Conservation (phyloP, 2,797 vertebrate species). For the Sphenopsis melanotis region DNA sequence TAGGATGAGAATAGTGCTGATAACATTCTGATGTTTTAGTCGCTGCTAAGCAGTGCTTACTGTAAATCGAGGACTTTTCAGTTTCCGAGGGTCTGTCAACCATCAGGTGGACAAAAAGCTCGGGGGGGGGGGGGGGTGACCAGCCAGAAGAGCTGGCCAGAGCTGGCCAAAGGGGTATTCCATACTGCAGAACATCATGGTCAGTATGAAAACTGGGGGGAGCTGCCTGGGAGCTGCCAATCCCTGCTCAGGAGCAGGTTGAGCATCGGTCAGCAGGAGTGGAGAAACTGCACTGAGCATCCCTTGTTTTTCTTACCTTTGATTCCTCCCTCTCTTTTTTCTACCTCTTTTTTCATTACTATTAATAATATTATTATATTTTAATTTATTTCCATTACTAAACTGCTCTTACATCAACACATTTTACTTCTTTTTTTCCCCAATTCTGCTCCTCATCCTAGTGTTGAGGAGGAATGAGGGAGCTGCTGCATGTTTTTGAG, state of each 20-base stretch:
- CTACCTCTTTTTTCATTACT: background rate
- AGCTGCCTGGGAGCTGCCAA: background rate
- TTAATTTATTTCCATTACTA: background rate
- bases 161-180: background rate
- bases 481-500: background rate
- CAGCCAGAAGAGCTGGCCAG: background rate
- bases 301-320: background rate
- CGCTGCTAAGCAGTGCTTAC: background rate
- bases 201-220: background rate
- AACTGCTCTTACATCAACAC: background rate
- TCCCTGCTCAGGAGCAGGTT: background rate
- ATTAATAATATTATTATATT: background rate
- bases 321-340: background rate
- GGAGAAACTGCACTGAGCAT: background rate
- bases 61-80: background rate
- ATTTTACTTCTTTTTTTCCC: background rate
- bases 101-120: background rate
- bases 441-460: background rate
- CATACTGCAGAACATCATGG: too few relatives aligned
- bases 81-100: background rate
- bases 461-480: background rate
- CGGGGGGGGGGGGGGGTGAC: too few relatives aligned
- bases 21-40: background rate
- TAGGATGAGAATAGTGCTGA: background rate
- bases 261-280: fast-evolving